These are phyloP conservation scores for Dromaius novaehollandiae DNA, from an alignment of 2,113 vertebrate genomes.

Conservation along the genomic window DNA sequence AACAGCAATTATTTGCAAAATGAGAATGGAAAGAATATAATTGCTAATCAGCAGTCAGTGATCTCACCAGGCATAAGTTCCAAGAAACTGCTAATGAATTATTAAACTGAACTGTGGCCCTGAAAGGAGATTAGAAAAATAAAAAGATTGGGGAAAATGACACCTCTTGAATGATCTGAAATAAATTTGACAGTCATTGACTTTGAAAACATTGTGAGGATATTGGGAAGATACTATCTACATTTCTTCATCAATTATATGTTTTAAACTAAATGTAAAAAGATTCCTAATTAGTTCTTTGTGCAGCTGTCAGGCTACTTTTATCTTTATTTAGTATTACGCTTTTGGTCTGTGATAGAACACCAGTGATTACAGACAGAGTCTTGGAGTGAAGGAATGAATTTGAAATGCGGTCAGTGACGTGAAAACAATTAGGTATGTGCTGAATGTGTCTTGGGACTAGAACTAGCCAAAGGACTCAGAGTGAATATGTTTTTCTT, in stretches of 20 bases:
- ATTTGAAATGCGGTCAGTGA: constrained; percentile 15
- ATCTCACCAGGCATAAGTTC: constrained; percentile 44
- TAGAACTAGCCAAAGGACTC: neutral
- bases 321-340: constrained; percentile 65
- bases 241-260: constrained; percentile 65
- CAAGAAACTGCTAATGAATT: constrained; percentile 67
- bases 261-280: constrained; percentile 69
- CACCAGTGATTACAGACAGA: constrained; percentile 51
- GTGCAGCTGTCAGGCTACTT: constrained; percentile 61
- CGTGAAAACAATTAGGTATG: constrained; percentile 11
- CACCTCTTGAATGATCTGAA: constrained; percentile 60
- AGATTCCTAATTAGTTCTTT: constrained; percentile 70
- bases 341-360: constrained; percentile 49
- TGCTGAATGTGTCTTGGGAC: neutral
- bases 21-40: neutral
- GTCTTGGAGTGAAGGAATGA: constrained; percentile 49
- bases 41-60: constrained; percentile 27
- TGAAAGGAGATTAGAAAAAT: constrained; percentile 25
- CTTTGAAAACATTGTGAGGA: constrained; percentile 59
- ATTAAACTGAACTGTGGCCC: constrained; percentile 58
- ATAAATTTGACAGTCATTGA: constrained; percentile 63
- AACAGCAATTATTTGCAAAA: constrained; percentile 30
- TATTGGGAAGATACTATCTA: constrained; percentile 50
- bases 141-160: constrained; percentile 32
- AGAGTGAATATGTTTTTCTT: neutral